These are phyloP conservation scores for Macropus fuliginosus DNA, from an alignment of 2,797 vertebrate genomes.

Conservation along the genomic window DNA sequence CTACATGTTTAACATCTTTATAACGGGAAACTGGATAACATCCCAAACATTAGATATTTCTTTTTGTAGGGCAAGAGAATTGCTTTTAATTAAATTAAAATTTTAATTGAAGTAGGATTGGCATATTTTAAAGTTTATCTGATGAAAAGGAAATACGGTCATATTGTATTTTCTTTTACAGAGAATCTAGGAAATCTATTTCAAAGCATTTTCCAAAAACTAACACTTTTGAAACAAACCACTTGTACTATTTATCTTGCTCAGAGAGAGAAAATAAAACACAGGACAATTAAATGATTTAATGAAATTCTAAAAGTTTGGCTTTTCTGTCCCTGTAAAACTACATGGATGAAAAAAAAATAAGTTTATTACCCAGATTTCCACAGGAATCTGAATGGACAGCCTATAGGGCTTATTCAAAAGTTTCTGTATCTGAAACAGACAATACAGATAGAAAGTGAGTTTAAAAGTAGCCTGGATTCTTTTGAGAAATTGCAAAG, in stretches of 20 bases:
- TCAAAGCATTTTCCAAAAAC: background rate
- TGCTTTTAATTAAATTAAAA: background rate
- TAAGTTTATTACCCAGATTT: background rate
- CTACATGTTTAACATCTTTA: background rate
- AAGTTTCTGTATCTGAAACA: background rate
- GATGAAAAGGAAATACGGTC: background rate
- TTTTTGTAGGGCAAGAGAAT: background rate
- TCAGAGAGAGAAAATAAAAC: background rate
- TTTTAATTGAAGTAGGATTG: background rate
- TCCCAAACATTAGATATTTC: background rate
- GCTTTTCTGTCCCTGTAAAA: background rate
- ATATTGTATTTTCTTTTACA: background rate
- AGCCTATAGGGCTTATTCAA: background rate
- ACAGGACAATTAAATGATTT: background rate
- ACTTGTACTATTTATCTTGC: background rate
- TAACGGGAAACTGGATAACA: background rate
- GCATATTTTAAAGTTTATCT: background rate
- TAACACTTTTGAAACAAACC: background rate
- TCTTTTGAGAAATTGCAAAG: background rate
- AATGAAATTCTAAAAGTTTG: background rate
- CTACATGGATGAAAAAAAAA: background rate
- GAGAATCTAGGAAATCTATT: background rate
- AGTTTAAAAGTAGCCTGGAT: background rate
- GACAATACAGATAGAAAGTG: background rate
- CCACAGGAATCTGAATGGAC: background rate